Conservation (phyloP, 2,888 invertebrate species). For the Amiota mariae region DNA sequence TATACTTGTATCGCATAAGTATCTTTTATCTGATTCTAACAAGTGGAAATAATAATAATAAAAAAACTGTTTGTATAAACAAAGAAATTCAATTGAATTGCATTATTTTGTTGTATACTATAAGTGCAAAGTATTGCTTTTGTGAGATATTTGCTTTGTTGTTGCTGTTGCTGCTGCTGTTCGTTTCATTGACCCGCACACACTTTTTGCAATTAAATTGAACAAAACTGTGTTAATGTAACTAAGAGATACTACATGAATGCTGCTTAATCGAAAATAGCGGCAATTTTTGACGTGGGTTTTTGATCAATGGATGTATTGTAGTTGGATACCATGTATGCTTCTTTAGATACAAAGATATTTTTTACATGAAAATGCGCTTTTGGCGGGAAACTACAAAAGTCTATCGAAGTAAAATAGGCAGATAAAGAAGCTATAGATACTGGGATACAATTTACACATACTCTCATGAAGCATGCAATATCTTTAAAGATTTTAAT, state of each 20-base stretch:
- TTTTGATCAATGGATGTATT: constrained; percentile 25
- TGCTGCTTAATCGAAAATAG: constrained; percentile 10
- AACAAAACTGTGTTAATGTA: constrained; percentile 63
- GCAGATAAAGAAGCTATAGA: not conserved
- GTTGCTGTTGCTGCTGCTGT: constrained; percentile 29
- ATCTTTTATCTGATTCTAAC: not conserved
- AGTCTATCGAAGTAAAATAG: constrained; percentile 6
- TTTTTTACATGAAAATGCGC: constrained; percentile 51
- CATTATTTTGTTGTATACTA: constrained; percentile 24
- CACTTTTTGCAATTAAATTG: constrained; percentile 53
- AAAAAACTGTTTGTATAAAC: not conserved
- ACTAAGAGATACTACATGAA: constrained; percentile 46
- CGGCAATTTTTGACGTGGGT: not conserved
- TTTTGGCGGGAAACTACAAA: constrained; percentile 43
- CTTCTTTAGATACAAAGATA: constrained; percentile 16
- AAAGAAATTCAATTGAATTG: constrained; percentile 57
- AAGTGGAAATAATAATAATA: not conserved
- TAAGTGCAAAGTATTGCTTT: not conserved
- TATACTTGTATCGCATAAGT: too few species aligned
- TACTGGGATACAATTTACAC: too few species aligned
- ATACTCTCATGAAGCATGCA: not conserved
- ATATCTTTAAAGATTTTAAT: not conserved
- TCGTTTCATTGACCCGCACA: constrained; percentile 41
- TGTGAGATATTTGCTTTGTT: constrained; percentile 4
- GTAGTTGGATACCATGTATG: constrained; percentile 35